Percentiles rank a stretch among this genome's conserved stretches.
Conservation (phyloP, 2,888 invertebrate species). For the Mantis religiosa region DNA sequence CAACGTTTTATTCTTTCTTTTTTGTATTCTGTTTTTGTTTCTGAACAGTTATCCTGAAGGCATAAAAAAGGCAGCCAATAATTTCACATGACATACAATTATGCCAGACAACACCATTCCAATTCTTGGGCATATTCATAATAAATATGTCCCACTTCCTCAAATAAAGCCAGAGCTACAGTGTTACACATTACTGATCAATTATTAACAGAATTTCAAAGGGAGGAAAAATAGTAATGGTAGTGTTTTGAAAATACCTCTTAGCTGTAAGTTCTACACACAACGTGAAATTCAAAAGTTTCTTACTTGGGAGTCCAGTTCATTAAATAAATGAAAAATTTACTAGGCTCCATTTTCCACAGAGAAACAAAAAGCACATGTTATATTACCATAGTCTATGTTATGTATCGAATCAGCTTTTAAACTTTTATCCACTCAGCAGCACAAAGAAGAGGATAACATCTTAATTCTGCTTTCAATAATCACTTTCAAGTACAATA, state of each 20-base stretch:
- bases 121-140: background rate
- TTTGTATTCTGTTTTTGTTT: background rate
- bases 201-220: constrained; percentile 16
- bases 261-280: constrained; percentile 19
- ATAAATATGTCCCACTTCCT: background rate
- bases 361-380: background rate
- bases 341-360: background rate
- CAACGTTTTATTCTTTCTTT: background rate
- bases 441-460: constrained; percentile 3
- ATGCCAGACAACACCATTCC: background rate
- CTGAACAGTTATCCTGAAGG: too few relatives aligned
- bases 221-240: constrained; percentile 3
- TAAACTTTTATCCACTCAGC: background rate
- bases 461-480: background rate
- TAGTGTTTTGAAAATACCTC: constrained; percentile 23
- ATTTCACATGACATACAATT: background rate
- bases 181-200: background rate
- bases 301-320: constrained; percentile 2
- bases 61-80: background rate
- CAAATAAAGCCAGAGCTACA: background rate
- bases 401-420: background rate
- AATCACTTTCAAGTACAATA: constrained; percentile 1
- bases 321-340: background rate
- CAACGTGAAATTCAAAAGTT: constrained; percentile 14
- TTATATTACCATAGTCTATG: background rate